Evolutionary conservation across 2,888 invertebrate genomes (phyloP), one percentile per base, ranked within the genome.

Genomic region (Drosophila flavopinicola): DNA sequence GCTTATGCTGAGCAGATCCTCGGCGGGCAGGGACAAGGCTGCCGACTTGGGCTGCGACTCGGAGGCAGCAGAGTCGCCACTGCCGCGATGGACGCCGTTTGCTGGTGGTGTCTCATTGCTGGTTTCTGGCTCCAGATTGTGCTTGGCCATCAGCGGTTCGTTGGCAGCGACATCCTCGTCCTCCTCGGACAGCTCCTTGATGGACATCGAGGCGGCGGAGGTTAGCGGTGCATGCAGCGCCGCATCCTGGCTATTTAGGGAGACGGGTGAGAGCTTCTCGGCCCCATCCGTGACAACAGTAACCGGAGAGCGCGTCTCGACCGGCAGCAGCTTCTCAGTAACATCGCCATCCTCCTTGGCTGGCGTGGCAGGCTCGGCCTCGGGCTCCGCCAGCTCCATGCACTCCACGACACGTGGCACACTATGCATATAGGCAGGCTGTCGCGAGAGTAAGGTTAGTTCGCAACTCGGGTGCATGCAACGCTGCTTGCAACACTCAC

Each of bases 401-500:
- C 82, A 87, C 54, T 89, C 88, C 27, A 88, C 85, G n/a, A 89
- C 89, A 13, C 88, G 85, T 20, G 89, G 90, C 61, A 89, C 90
- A 10, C 82, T 75, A 35, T 88, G 85, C 53, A 65, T 76, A 33
- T 87, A 87, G 39, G 70, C 77, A 15, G 85, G 83, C 64, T 80
- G 44, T 20, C 30, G 38, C 4, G 6, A 35, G 13, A 20, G 15
- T 47, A 6, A 7, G 15, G 29, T n/a, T 13, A 32, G 11, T 17
- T 6, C 3, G 5, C 6, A 11, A 29, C 6, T 27, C 6, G 13
- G n/a, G n/a, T 6, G n/a, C 13, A n/a, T 29, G 6, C 7, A 20
- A 6, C 10, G 11, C 11, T 6, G 6, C 20, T 10, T 6, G 6
- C 20, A 20, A 20, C 6, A 75, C 92, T 92, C 92, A 96, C 96